These are phyloP conservation scores for Mesochorus sp. DNA, from an alignment of 2,888 invertebrate genomes.

Conservation along the genomic window DNA sequence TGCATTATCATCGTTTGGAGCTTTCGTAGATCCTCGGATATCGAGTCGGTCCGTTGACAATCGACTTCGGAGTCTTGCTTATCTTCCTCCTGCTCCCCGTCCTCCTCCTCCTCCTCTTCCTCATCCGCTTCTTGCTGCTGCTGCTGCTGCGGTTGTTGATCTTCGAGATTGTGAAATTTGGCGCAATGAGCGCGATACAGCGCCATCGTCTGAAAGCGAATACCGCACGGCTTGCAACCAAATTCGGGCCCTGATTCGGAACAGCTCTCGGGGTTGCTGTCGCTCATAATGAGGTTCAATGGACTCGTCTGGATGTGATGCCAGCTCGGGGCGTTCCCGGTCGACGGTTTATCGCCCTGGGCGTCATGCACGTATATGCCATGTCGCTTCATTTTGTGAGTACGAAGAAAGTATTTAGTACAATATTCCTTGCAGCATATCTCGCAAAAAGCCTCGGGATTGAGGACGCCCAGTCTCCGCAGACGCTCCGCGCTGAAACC, in stretches of 20 bases:
- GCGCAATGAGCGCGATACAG: constrained; percentile 74
- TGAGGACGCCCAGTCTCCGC: constrained; percentile 90
- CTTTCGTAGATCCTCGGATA: constrained; percentile 93
- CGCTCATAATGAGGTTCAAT: constrained; percentile 89
- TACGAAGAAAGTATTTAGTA: constrained; percentile 95
- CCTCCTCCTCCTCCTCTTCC: no score
- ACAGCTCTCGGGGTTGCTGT: constrained; percentile 82
- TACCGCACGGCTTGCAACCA: constrained; percentile 83
- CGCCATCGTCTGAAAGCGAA: constrained; percentile 83
- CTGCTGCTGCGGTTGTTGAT: constrained; percentile 69
- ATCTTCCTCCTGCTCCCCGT: no score
- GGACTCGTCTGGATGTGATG: constrained; percentile 89
- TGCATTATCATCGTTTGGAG: constrained; percentile 95
- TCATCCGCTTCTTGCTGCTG: no score
- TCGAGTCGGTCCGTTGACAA: constrained; percentile 84
- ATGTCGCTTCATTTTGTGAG: constrained; percentile 96
- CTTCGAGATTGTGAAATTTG: constrained; percentile 75
- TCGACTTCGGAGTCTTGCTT: constrained; percentile 77
- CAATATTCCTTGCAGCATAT: constrained; percentile 96
- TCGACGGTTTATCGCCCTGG: constrained; percentile 84
- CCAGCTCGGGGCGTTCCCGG: constrained; percentile 75
- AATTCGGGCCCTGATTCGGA: constrained; percentile 84
- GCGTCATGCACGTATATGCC: constrained; percentile 89
- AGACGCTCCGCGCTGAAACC: constrained; percentile 89
- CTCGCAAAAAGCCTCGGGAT: constrained; percentile 96